phyloP scores from a whole-genome alignment of 2,113 vertebrate genomes.

The Piprites chloris region DNA sequence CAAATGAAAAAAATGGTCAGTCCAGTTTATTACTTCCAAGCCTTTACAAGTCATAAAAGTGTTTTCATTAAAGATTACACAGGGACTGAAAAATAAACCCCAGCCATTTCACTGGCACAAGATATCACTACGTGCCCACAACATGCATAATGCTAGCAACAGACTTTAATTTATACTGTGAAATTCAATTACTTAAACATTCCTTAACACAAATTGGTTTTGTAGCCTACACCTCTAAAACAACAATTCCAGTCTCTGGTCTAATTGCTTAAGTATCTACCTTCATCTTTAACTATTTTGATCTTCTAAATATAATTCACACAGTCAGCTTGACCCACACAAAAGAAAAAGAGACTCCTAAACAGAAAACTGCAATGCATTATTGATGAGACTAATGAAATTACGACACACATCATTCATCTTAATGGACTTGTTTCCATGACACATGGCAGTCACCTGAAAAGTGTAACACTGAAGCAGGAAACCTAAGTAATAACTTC shows the following conservation, averaged over 20 bases:
- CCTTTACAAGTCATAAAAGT: not conserved
- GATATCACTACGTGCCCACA: not conserved
- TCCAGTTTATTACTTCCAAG: not conserved
- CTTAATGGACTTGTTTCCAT: slow-evolving; percentile 62
- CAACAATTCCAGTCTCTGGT: slow-evolving; percentile 36
- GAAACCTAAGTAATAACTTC: slow-evolving; percentile 64
- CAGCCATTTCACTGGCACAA: not conserved
- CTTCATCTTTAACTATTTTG: slow-evolving; percentile 59
- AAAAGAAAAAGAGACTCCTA: slow-evolving; percentile 40
- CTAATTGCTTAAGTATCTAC: slow-evolving; percentile 50
- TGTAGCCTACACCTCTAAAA: slow-evolving; percentile 46
- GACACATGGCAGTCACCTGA: slow-evolving; percentile 52
- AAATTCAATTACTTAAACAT: slow-evolving; percentile 63
- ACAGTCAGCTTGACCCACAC: slow-evolving; percentile 15
- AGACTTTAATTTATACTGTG: not conserved
- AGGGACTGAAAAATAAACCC: not conserved
- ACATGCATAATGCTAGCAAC: not conserved
- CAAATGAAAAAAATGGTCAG: not conserved
- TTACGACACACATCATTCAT: slow-evolving; percentile 69
- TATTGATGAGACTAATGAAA: slow-evolving; percentile 73
- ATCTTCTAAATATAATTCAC: slow-evolving; percentile 53
- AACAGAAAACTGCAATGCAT: slow-evolving; percentile 56
- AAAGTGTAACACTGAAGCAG: slow-evolving; percentile 23
- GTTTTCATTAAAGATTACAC: slow-evolving; percentile 25
- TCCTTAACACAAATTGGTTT: slow-evolving; percentile 60